Conservation (phyloP, 1,140 invertebrate species). For the Listronotus oregonensis region DNA sequence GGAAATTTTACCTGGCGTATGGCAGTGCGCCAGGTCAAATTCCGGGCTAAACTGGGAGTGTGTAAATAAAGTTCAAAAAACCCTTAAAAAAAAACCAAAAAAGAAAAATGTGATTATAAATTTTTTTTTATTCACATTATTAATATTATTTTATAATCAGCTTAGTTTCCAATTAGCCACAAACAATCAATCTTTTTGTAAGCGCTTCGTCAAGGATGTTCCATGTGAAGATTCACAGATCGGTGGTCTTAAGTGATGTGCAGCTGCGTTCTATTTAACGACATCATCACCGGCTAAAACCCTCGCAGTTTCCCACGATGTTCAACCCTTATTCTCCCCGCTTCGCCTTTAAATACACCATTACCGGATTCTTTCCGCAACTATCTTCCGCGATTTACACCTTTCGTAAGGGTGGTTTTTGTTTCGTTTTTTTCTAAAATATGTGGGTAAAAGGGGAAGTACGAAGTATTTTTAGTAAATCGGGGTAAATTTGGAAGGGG, state of each 20-base stretch:
- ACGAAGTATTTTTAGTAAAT: too few species aligned
- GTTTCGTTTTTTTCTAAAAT: background rate
- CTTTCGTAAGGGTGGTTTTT: conserved; percentile 17
- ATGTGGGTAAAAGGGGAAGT: too few species aligned
- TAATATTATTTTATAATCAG: too few species aligned
- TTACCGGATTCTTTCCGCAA: conserved; percentile 32
- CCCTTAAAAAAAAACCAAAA: too few species aligned
- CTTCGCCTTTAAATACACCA: conserved; percentile 17
- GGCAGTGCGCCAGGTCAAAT: too few species aligned
- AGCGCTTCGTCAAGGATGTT: background rate
- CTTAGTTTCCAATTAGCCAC: too few species aligned
- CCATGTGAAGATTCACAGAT: conserved; percentile 22
- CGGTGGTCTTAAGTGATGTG: conserved; percentile 8
- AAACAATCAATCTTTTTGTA: background rate
- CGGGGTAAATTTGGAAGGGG: too few species aligned
- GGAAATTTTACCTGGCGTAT: too few species aligned
- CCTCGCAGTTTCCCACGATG: conserved; percentile 30
- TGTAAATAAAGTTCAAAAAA: too few species aligned
- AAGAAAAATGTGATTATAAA: too few species aligned
- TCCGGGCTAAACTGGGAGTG: too few species aligned
- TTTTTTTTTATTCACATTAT: too few species aligned
- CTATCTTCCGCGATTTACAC: conserved; percentile 29
- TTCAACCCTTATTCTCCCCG: conserved; percentile 15
- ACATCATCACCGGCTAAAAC: conserved; percentile 10
- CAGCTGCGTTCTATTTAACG: conserved; percentile 29